These are phyloP conservation scores for Chelon labrosus DNA, from an alignment of 2,797 vertebrate species.

Conservation along the genomic window DNA sequence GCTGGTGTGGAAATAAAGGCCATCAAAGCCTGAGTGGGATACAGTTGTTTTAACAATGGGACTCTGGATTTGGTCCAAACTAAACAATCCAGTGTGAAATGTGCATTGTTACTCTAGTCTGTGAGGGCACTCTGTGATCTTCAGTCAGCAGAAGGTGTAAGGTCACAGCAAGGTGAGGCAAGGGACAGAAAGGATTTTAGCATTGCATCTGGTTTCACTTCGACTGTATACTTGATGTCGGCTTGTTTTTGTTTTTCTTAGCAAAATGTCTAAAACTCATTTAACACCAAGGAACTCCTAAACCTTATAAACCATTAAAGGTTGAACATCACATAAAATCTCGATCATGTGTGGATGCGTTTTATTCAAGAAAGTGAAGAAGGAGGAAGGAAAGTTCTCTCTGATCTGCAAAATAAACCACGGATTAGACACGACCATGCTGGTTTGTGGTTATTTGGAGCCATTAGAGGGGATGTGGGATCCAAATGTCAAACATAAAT, in stretches of 20 bases:
- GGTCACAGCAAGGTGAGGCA: conserved; percentile 74
- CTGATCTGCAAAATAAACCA: not conserved
- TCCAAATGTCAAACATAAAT: too few relatives aligned
- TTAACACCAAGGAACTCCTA: not conserved
- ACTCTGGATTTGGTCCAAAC: conserved; percentile 27
- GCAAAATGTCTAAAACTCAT: not conserved
- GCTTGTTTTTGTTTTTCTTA: not conserved
- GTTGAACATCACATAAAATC: not conserved
- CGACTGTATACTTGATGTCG: conserved; percentile 60
- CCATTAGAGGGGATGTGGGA: too few relatives aligned
- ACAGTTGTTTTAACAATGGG: conserved; percentile 63
- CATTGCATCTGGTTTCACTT: conserved; percentile 81
- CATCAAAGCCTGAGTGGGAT: conserved; percentile 46
- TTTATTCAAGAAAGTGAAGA: conserved; percentile 1
- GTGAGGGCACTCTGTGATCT: not conserved
- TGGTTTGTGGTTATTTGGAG: not conserved
- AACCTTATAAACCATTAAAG: not conserved
- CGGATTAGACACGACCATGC: not conserved
- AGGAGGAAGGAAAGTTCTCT: not conserved
- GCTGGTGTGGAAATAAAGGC: conserved; percentile 61
- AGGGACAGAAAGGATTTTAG: conserved; percentile 44
- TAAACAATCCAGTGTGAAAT: conserved; percentile 14
- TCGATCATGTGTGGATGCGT: not conserved
- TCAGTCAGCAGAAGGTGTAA: conserved; percentile 25
- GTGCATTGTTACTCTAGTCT: conserved; percentile 6